Evolutionary conservation across 2,888 invertebrate species (phyloP).

Genomic region (Scaptomyza parva): DNA sequence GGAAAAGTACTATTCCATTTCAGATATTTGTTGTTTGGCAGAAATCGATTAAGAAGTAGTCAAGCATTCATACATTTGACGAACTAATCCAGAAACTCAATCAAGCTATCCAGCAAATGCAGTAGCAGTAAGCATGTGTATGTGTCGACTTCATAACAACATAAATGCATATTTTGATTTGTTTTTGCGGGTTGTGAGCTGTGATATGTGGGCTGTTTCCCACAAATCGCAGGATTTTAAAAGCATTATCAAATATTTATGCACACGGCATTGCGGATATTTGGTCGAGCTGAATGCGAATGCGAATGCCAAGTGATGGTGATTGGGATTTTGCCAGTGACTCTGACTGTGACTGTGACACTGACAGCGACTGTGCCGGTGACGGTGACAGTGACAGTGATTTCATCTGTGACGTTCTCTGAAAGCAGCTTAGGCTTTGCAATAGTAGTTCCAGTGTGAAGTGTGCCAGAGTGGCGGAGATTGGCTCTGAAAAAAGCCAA

Average conservation of each 20-base stretch:
- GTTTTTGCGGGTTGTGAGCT: constrained; percentile 18
- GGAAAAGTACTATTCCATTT: neutral
- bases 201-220: constrained; percentile 9
- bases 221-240: constrained; percentile 45
- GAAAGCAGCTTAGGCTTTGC: constrained; percentile 45
- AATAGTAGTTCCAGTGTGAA: too few relatives aligned
- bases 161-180: constrained; percentile 39
- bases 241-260: constrained; percentile 77
- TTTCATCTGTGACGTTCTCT: constrained; percentile 15
- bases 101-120: constrained; percentile 32
- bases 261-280: constrained; percentile 71
- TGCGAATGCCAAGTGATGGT: constrained; percentile 33
- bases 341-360: constrained; percentile 29
- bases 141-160: constrained; percentile 27
- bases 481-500: constrained; percentile 47
- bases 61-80: constrained; percentile 9
- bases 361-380: constrained; percentile 18
- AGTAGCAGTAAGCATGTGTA: constrained; percentile 25
- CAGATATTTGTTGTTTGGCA: constrained; percentile 7
- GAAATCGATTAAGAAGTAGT: constrained; percentile 37
- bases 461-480: constrained; percentile 4
- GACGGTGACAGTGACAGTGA: constrained; percentile 13
- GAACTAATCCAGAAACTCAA: constrained; percentile 36
- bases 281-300: constrained; percentile 34
- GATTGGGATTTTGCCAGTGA: constrained; percentile 12